Base-by-base conservation (phyloP, 2,113 vertebrate species). In the Lethenteron camtschaticum region DNA sequence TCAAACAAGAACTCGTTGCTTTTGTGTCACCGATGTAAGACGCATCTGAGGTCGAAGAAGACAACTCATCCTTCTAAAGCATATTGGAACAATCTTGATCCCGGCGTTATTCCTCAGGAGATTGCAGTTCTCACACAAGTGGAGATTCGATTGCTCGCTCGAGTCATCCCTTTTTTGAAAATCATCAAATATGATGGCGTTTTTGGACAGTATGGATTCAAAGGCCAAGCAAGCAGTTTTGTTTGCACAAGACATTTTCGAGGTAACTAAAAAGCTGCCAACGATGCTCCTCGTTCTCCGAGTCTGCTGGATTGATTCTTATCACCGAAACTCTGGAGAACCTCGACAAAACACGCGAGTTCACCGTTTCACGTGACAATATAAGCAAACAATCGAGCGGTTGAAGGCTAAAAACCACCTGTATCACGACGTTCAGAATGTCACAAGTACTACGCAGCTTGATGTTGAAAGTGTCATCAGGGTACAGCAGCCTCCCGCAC, bases 191-290 rank as follows among this genome's bases (percentile, higher is more conserved):
- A n/a, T 18, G 9, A 18, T 4, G 5, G 60, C 9, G 60, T 66
- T 18, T 66, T 66, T 18, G 9, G 60, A 66, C 60, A 66, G 18
- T 66, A n/a, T 9, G 60, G 60, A 66, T 66, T 66, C 60, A 9
- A 66, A 66, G 60, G 60, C 14, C 60, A 66, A 18, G 60, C 60
- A 66, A 18, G 60, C 60, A 66, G 9, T 66, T 66, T 18, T 66
- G 14, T 66, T 66, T 66, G 60, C 60, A n/a, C 60, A 66, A 18
- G 60, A 66, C 60, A 66, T 66, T 18, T 66, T 66, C 18, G 9
- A 66, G 18, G 60, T 66, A 14, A 66, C 14, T 18, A 2, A 66
- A 18, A 4, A 9, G 18, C 60, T 7, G 14, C 60, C 60, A 18
- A 7, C 14, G 14, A 66, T 66, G 60, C 60, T 66, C 60, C 60